Evolutionary conservation across 2,888 invertebrate species (phyloP).

Genomic region (Tridacna gigas): DNA sequence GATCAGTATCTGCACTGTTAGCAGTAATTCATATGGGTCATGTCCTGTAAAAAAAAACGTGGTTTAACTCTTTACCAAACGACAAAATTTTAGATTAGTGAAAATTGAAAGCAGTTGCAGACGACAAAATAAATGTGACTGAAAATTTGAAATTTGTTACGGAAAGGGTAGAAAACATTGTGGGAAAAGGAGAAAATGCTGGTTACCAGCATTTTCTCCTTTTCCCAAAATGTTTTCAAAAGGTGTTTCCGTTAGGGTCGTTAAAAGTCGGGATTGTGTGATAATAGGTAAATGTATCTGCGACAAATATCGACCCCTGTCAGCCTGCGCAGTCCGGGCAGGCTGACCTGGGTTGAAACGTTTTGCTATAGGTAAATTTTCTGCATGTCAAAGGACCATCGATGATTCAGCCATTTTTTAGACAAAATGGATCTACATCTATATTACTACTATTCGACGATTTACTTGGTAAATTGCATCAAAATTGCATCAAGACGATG

Average conservation of each 20-base stretch:
- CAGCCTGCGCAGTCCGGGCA: background rate
- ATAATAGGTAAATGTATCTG: background rate
- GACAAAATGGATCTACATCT: too few species aligned
- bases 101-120: too few species aligned
- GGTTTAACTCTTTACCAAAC: too few species aligned
- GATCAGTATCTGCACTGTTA: too few species aligned
- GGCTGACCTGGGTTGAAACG: background rate
- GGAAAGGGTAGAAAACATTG: background rate
- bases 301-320: background rate
- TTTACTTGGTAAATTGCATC: too few species aligned
- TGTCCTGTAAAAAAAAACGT: background rate
- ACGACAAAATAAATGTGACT: too few species aligned
- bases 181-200: constrained; percentile 9
- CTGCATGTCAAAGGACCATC: background rate
- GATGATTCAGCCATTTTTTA: too few species aligned
- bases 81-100: too few species aligned
- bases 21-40: background rate
- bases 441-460: too few species aligned
- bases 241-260: background rate
- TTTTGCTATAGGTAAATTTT: background rate
- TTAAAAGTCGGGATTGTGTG: background rate
- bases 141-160: too few species aligned
- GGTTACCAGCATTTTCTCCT: constrained; percentile 3
- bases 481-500: too few species aligned
- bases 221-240: background rate